Percentiles rank a stretch among this genome's conserved stretches.
Conservation (phyloP, 2,113 vertebrate genomes). For the Callipepla squamata region DNA sequence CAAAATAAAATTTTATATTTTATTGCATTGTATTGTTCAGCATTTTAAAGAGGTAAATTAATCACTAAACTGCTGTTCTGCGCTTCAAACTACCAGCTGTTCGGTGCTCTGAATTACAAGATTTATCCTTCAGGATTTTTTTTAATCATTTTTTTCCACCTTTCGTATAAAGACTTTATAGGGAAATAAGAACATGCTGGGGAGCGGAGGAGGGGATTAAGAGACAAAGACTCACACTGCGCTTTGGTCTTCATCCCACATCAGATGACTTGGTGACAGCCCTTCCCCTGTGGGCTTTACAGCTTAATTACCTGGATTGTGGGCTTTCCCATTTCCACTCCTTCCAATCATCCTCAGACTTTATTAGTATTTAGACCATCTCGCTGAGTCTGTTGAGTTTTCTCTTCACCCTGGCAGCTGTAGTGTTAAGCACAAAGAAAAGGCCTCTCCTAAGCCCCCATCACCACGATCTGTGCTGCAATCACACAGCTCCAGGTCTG, state of each 20-base stretch:
- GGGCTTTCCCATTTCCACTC: slow-evolving; percentile 45
- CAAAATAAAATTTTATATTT: slow-evolving; percentile 61
- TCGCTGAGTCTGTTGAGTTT: background rate
- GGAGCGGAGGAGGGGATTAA: slow-evolving; percentile 52
- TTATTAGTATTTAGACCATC: slow-evolving; percentile 57
- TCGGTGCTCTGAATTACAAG: slow-evolving; percentile 74
- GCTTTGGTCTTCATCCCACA: slow-evolving; percentile 62
- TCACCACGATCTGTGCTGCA: slow-evolving; percentile 14
- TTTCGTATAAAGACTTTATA: slow-evolving; percentile 54
- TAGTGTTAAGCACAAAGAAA: slow-evolving; percentile 41
- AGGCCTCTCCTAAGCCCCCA: background rate
- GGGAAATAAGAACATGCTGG: slow-evolving; percentile 59
- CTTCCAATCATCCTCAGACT: slow-evolving; percentile 6
- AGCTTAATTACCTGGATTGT: slow-evolving; percentile 72
- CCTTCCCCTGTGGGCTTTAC: slow-evolving; percentile 63
- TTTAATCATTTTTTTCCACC: background rate
- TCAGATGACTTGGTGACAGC: slow-evolving; percentile 69
- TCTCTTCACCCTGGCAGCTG: slow-evolving; percentile 11
- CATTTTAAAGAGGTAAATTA: slow-evolving; percentile 81
- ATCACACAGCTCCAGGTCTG: slow-evolving; percentile 34
- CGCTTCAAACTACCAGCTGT: slow-evolving; percentile 81
- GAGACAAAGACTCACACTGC: slow-evolving; percentile 50
- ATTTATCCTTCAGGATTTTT: slow-evolving; percentile 77
- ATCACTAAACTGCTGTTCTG: slow-evolving; percentile 77
- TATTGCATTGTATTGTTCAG: slow-evolving; percentile 66